Evolutionary conservation across 2,888 invertebrate species (phyloP), one percentile per base, ranked within the genome.

Genomic region (Lagria hirta): DNA sequence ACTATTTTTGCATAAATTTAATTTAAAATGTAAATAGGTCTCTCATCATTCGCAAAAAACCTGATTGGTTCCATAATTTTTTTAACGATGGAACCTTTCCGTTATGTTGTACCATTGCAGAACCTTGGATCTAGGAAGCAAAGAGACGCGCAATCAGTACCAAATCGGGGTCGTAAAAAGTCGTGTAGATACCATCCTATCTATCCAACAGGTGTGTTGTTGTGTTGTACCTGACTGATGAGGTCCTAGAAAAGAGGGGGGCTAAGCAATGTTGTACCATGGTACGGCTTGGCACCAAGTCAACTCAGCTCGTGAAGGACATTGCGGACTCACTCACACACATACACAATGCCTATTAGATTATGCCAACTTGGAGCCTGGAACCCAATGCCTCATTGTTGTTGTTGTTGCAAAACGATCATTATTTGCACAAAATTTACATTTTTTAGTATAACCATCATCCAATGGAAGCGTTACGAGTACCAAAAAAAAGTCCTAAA

Each of bases 251-350:
- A 49, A 45, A 57, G 58, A 55, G 58, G 57, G 58, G 50, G 58
- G 57, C 54, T 55, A 55, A 57, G 55, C 44, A 50, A 37, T 42
- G 32, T 45, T 48, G 48, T 48, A 49, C 34, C 55, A 61, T 64
- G 64, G 64, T 61, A 64, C 64, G 52, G 61, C 62, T 55, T 64
- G 62, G 62, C 57, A 64, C 63, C 60, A 52, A 49, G 50, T 53
- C 49, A 49, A 51, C 60, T 49, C 57, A 51, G 49, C 40, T 48
- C 49, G 55, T 51, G 61, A 60, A 61, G 60, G 60, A 59, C 61
- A 56, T 47, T 32, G 43, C 43, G 43, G 43, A 36, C 43, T 43
- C 43, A 36, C 43, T 43, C 34, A 18, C 20, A 29, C 43, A 28
- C 37, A 27, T 13, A 18, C 7, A 43, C 28, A 34, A 43, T 26